A percentile compares a stretch with the other conserved stretches of the same genome.
These are phyloP conservation scores for Arctocebus calabarensis DNA, from an alignment of 2,797 vertebrate species.

Conservation along the genomic window DNA sequence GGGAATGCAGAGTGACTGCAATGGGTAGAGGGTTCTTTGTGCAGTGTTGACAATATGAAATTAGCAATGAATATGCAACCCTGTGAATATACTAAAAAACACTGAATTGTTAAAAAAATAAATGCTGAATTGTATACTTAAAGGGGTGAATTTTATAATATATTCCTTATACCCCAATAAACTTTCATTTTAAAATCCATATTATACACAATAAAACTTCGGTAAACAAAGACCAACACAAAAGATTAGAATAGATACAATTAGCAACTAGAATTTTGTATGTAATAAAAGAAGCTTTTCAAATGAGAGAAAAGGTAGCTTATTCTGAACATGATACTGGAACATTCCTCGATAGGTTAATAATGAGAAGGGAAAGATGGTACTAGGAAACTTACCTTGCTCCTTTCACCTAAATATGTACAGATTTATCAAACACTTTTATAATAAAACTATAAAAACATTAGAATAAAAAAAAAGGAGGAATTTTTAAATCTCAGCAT, in stretches of 20 bases:
- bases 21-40: neutral
- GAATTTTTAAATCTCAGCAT: neutral
- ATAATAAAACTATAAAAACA: slow-evolving; percentile 24
- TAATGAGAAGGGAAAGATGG: neutral
- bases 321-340: neutral
- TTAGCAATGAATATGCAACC: neutral
- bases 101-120: neutral
- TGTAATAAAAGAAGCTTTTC: slow-evolving; percentile 1
- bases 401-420: slow-evolving; percentile 1
- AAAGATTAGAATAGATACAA: neutral
- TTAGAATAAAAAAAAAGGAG: neutral
- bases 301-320: neutral
- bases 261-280: neutral
- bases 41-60: neutral
- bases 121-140: neutral
- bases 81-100: neutral
- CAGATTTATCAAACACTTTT: slow-evolving; percentile 32
- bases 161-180: neutral
- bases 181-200: neutral
- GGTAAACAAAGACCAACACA: neutral
- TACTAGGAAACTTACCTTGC: neutral
- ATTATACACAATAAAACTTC: neutral
- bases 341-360: neutral
- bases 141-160: neutral
- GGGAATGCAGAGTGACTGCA: too few species aligned